phyloP scores from a whole-genome alignment of 2,797 vertebrate species.

The Thripadectes ignobilis region DNA sequence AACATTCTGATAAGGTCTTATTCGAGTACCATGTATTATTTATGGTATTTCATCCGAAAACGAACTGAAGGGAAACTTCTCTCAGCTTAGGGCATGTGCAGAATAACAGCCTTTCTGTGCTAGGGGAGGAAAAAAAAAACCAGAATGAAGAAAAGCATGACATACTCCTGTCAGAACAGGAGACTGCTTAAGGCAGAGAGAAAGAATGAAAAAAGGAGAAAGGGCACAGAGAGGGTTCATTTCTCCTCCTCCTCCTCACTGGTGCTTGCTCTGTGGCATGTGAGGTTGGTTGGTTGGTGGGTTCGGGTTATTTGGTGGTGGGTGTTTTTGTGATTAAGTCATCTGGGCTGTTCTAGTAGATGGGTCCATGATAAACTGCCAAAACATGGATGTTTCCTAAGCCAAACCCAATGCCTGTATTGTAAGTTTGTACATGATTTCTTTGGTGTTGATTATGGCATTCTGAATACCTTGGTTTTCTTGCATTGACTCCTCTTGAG shows the following conservation, averaged over 20 bases:
- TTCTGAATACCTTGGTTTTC: background rate
- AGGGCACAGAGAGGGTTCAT: constrained; percentile 1
- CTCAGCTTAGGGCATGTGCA: constrained; percentile 37
- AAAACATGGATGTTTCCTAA: constrained; percentile 4
- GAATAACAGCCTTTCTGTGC: constrained; percentile 55
- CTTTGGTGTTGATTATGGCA: background rate
- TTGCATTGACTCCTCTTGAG: background rate
- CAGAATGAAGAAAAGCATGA: constrained; percentile 32
- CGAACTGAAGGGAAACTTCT: constrained; percentile 58
- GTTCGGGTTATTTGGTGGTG: background rate
- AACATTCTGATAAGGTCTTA: constrained; percentile 76
- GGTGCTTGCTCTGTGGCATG: background rate
- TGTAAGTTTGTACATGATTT: background rate
- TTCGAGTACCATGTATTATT: constrained; percentile 75
- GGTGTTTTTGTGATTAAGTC: background rate
- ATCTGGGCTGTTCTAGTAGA: background rate
- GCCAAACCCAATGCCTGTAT: background rate
- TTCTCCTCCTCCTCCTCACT: background rate
- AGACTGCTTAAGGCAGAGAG: constrained; percentile 65
- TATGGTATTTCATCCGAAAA: constrained; percentile 72
- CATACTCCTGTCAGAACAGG: constrained; percentile 44
- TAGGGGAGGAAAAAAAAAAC: background rate
- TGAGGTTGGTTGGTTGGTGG: background rate
- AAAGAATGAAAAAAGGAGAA: constrained; percentile 44
- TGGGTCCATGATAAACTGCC: background rate